Evolutionary conservation across 2,113 vertebrate species (phyloP).

Genomic region (Xiphias gladius): DNA sequence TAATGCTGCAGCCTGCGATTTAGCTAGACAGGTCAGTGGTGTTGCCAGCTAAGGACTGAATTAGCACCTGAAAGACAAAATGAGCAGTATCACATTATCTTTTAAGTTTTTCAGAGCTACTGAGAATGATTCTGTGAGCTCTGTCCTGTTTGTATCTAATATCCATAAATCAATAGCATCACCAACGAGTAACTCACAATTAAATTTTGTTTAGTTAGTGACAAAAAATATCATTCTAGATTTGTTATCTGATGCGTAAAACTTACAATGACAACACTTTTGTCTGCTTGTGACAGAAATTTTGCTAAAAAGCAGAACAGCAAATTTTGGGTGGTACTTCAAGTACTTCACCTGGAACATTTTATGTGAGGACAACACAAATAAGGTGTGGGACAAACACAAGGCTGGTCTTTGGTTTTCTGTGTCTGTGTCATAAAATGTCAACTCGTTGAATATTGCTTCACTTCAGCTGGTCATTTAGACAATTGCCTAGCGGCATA

Average conservation of each 20-base stretch:
- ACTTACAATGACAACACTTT: too few relatives aligned
- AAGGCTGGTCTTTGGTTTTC: too few relatives aligned
- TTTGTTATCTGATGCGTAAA: not conserved
- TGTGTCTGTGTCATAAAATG: not conserved
- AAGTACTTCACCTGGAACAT: not conserved
- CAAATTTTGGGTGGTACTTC: not conserved
- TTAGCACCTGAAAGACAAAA: not conserved
- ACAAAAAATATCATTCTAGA: not conserved
- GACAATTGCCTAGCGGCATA: not conserved
- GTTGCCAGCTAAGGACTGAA: not conserved
- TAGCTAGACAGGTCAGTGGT: not conserved
- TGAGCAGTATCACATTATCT: not conserved
- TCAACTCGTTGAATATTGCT: not conserved
- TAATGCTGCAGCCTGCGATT: not conserved
- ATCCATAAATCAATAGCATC: not conserved
- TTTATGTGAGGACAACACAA: not conserved
- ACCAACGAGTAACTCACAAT: too few relatives aligned
- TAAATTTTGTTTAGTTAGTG: not conserved
- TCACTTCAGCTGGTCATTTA: not conserved
- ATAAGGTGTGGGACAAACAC: not conserved
- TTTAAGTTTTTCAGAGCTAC: not conserved
- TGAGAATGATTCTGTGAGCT: not conserved
- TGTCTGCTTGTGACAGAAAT: not conserved
- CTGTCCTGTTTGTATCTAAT: not conserved
- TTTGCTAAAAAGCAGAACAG: not conserved